Evolutionary conservation across 1,140 invertebrate species (phyloP), one percentile per base, ranked within the genome.

Genomic region (Pachyrhynchus sulphureomaculatus): DNA sequence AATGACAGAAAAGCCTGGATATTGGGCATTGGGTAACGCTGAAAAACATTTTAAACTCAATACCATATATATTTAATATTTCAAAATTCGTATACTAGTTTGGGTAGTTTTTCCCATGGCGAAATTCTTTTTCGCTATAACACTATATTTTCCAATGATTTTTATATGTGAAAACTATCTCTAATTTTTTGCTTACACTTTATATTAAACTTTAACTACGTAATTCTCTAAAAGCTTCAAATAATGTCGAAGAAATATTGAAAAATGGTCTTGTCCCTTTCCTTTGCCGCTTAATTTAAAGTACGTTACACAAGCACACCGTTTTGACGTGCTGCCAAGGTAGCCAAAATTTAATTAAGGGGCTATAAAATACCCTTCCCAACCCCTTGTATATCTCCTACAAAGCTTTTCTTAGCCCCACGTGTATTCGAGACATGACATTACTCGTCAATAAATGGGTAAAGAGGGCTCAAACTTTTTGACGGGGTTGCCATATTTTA

Each of bases 341-440:
- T 49, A 29, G 47, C 47, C 47, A 49, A 49, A 49, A 49, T 49
- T 49, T 49, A 49, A 49, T 49, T 49, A 49, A 49, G 33, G 15
- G 13, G 15, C 47, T 32, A 32, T 32, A 49, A 49, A 49, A 32
- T 32, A 24, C 47, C 47, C 47, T 49, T 49, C 26, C 29, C 15
- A 49, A 49, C 47, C 47, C 47, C 47, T 49, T 49, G 29, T 29
- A 48, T 29, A 32, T 49, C 13, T 49, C 17, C 17, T 6, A 8
- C 24, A 13, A 21, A 23, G 12, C 52, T 54, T 39, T 23, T 24
- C 20, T 29, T 45, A 37, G 34, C 34, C 34, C 34, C 34, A 37
- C 34, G 34, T 37, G 34, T 37, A 37, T 37, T 37, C n/a, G 34
- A 37, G 34, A 37, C 34, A 37, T 37, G 34, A 37, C 34, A 37